Evolutionary conservation across 2,797 vertebrate species (phyloP), one percentile per base, ranked within the genome.

Genomic region (Cyprinella venusta): DNA sequence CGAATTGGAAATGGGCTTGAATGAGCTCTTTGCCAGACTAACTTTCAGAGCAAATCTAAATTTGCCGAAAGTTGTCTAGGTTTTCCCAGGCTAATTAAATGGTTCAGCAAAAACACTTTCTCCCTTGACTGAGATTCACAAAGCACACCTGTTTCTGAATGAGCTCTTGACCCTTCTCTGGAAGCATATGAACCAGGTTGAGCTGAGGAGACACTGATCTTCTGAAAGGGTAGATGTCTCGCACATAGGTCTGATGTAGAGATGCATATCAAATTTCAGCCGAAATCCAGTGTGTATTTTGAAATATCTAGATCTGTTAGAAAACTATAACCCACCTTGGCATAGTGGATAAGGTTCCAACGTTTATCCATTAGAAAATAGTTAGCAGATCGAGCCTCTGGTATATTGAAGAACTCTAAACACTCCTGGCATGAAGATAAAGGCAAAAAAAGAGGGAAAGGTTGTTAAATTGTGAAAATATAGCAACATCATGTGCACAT

Each of bases 301-400:
- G 4, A 12, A 21, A 12, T 13, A 6, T 69, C 52, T n/a, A 72
- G 42, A 64, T 61, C 13, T 36, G 26, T 48, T 33, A 0, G 45
- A 68, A 69, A 54, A 59, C 4, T 8, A 52, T 8, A 8, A 19
- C 84, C 30, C 7, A 98, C 98, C 96, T 99, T 99, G 87, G 96
- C 97, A 81, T 99, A 99, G 92, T 99, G 98, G 88, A 99, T 98
- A 85, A 99, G 97, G 89, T 99, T 99, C 98, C 98, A 99, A 26
- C 97, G 94, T 89, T 99, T 99, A 93, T 99, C 98, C 98, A 99
- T 99, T 75, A 99, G 96, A 92, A 99, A 99, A 88, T 97, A 99
- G 87, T 98, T 96, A 6, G 97, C 96, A 4, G 97, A 97, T 85
- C 99, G 96, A 6, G 98, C 97, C 88, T 99, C 98, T 1, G 98